Evolutionary conservation across 2,797 vertebrate genomes (phyloP).

Genomic region (Varecia variegata): DNA sequence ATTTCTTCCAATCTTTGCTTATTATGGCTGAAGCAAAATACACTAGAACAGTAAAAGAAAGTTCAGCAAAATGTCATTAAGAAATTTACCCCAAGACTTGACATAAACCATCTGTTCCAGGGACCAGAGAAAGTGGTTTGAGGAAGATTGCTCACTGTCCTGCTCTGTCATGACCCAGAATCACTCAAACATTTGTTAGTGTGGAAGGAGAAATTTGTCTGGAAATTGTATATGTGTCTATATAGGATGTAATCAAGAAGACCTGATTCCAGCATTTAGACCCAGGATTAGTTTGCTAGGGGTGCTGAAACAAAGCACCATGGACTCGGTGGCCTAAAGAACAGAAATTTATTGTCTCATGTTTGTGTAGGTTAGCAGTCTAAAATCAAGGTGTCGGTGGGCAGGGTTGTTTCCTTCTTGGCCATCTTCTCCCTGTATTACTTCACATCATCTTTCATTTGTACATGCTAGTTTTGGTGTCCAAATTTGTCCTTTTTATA

Average conservation of each 20-base stretch:
- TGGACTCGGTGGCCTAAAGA: background rate
- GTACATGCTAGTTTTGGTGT: background rate
- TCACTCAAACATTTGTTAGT: background rate
- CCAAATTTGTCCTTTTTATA: background rate
- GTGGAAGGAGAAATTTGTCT: background rate
- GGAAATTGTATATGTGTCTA: background rate
- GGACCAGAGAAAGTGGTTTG: background rate
- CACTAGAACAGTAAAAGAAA: background rate
- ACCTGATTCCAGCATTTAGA: background rate
- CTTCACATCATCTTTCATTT: background rate
- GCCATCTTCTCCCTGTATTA: background rate
- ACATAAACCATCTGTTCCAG: background rate
- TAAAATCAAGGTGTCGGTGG: background rate
- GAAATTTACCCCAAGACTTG: background rate
- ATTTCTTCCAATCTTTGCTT: constrained; percentile 62
- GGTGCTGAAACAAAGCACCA: background rate
- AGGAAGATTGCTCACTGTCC: background rate
- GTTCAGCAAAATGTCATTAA: background rate
- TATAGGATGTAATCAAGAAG: background rate
- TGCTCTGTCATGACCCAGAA: background rate
- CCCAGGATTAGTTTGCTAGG: background rate
- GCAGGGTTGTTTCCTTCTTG: background rate
- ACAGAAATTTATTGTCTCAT: background rate
- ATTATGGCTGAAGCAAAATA: constrained; percentile 53
- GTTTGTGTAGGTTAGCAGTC: background rate